Evolutionary conservation across 2,113 vertebrate genomes (phyloP).

Genomic region (Campylomormyrus tamandua): DNA sequence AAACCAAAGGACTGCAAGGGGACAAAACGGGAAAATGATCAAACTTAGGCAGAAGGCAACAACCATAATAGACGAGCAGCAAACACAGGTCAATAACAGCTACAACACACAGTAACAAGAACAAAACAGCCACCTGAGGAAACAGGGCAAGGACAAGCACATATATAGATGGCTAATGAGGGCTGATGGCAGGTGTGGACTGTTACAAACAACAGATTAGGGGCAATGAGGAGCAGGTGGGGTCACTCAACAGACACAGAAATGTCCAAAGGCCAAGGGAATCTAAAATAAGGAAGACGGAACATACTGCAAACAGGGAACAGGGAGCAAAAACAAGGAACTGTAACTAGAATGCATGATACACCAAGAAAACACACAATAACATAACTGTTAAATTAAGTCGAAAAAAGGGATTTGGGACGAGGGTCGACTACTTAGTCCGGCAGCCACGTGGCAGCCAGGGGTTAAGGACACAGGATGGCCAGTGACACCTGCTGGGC

Average conservation of each 20-base stretch:
- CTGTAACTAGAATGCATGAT: background rate
- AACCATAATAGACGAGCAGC: background rate
- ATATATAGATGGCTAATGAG: background rate
- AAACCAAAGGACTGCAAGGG: background rate
- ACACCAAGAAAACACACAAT: background rate
- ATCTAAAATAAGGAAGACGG: background rate
- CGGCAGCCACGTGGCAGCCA: background rate
- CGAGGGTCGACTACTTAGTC: background rate
- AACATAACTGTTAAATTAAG: background rate
- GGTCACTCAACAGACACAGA: background rate
- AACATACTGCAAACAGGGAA: background rate
- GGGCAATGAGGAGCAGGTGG: background rate
- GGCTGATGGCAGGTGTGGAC: background rate
- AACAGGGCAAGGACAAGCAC: background rate
- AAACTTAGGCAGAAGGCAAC: background rate
- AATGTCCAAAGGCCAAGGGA: background rate
- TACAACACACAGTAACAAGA: background rate
- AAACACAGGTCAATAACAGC: background rate
- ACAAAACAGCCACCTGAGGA: background rate
- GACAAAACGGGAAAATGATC: background rate
- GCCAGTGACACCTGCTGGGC: background rate
- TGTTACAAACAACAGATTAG: background rate
- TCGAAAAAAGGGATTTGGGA: background rate
- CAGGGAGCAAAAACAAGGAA: background rate
- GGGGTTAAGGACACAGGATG: background rate